Evolutionary conservation across 2,797 vertebrate species (phyloP), one percentile per base, ranked within the genome.

Genomic region (Enteromius argenteus): DNA sequence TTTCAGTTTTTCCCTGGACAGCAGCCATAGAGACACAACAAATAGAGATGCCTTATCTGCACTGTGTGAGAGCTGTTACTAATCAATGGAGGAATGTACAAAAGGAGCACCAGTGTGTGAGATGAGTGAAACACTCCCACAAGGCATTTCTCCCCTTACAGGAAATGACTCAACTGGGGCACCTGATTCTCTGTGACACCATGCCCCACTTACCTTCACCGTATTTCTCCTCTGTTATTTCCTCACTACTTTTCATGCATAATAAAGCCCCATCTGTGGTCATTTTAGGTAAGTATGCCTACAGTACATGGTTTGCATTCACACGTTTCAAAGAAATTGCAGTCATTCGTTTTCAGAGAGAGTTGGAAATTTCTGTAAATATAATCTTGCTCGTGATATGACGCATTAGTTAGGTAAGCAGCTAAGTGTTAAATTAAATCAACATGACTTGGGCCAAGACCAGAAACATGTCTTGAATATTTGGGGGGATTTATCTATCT

Each of bases 51-150:
- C 23, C 35, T 49, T 21, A 51, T 66, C 27, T 66, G 19, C 15
- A 23, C 62, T 35, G 30, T 7, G 4, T 67, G 77, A 51, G 30
- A 30, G 19, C 44, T 79, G 42, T 67, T 67, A 67, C 42, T 37
- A 67, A 51, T 79, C 44, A 51, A 51, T 67, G 62, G 13, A 79
- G 64, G 8, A 79, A 67, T 79, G 30, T 79, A 51, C 27, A 49
- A 66, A 49, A 35, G 60, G 19, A 67, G 9, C 58, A 79, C 19
- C 3, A 5, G 23, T 32, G 58, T 64, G 4, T 39, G 13, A 42
- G 39, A 10, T 30, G 37, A 44, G 23, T 23, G 5, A 67, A 79
- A 79, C n/a, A 58, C 21, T 76, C 73, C 73, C 51, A 79, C 21
- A 64, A 67, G 44, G 30, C 44, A 79, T 79, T 17, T 68, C 30